Percentiles rank a stretch among this genome's conserved stretches.
These are phyloP conservation scores for Acleris sparsana DNA, from an alignment of 2,888 invertebrate species.

Conservation along the genomic window DNA sequence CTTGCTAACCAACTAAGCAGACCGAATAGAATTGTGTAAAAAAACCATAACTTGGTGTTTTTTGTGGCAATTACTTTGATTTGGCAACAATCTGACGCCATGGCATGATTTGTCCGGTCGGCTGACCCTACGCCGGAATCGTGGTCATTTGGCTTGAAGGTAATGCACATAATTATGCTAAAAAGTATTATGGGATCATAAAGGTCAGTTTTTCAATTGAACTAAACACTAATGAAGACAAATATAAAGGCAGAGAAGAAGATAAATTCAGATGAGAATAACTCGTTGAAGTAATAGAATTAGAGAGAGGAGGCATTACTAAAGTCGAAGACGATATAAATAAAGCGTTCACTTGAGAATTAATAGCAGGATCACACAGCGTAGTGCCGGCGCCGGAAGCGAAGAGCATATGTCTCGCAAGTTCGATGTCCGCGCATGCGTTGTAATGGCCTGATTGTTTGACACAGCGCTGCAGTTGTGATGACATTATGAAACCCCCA, in stretches of 20 bases:
- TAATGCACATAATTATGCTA: constrained; percentile 32
- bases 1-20: neutral
- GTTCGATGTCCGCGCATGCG: constrained; percentile 60
- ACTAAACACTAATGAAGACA: constrained; percentile 3
- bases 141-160: constrained; percentile 50
- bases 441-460: constrained; percentile 36
- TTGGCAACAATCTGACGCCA: constrained; percentile 30
- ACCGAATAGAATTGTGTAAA: neutral
- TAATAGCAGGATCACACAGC: constrained; percentile 20
- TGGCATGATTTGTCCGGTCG: constrained; percentile 43
- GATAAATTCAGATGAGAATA: constrained; percentile 3
- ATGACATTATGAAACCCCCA: constrained; percentile 18
- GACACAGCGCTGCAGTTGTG: constrained; percentile 20
- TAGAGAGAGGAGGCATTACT: constrained; percentile 6
- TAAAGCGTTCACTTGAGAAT: constrained; percentile 23
- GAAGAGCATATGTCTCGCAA: constrained; percentile 43
- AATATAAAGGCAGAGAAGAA: neutral
- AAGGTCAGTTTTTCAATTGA: constrained; percentile 18
- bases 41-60: constrained; percentile 7
- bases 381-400: constrained; percentile 44
- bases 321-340: constrained; percentile 18
- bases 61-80: constrained; percentile 27
- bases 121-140: constrained; percentile 50
- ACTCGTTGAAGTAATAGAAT: constrained; percentile 2
- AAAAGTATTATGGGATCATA: constrained; percentile 24